Evolutionary conservation across 2,113 vertebrate genomes (phyloP), one percentile per base, ranked within the genome.

Genomic region (Halcyon senegalensis): DNA sequence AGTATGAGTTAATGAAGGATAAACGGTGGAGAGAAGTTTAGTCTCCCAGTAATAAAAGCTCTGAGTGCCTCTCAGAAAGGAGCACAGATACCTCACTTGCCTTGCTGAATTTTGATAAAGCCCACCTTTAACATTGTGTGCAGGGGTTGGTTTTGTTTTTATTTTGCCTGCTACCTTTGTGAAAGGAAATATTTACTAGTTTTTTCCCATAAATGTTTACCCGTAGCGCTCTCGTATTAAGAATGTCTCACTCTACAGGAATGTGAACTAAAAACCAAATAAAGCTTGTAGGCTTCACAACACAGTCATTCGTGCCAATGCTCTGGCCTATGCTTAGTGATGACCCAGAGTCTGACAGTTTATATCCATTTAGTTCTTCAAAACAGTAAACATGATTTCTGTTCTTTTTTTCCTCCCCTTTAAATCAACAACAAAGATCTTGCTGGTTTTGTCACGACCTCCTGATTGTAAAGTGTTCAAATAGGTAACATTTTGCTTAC

Each of bases 221-320:
- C 70, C 89, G 25, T 89, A 73, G 81, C 81, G 73, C 89, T 94
- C 69, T 59, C 28, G 0, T 90, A 94, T 91, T 89, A 82, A 94
- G 91, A 91, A 75, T 96, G 96, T 94, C 95, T 97, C 96, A 96
- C 84, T 91, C 94, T 95, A 11, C 77, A 96, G 89, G 96, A 97
- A 97, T 97, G 95, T 89, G 96, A 92, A 89, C 92, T 97, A 53
- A 95, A 96, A 96, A 97, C 92, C 96, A 94, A 97, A 93, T 95
- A 96, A 97, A 96, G 92, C 89, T 95, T 89, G 84, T 69, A 94
- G 69, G 62, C 90, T 96, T 87, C 94, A 91, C 50, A 96, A 89
- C 90, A 94, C 37, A 10, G 73, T 94, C 48, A 41, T 90, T 84
- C 13, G 44, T 96, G 95, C 95, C 95, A 96, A 12, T 90, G 80